Percentiles rank a stretch among this genome's conserved stretches.
Conservation (phyloP, 2,797 vertebrate species). For the Epinephelus coioides region DNA sequence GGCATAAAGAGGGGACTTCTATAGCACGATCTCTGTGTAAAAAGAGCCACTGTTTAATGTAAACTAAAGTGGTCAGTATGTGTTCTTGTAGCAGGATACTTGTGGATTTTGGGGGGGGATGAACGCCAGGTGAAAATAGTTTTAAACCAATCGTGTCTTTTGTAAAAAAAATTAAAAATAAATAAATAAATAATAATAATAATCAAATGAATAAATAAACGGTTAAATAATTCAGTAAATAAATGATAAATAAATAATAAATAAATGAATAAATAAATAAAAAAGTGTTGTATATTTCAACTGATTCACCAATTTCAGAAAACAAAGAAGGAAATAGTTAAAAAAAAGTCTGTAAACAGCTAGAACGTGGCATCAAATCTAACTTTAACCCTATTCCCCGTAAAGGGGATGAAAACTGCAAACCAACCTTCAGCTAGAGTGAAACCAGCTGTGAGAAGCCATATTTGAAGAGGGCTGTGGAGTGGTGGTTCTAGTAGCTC, state of each 20-base stretch:
- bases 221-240: too few species aligned
- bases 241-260: too few species aligned
- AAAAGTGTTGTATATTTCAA: background rate
- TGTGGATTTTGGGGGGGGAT: too few species aligned
- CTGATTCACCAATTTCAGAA: background rate
- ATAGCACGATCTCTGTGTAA: too few species aligned
- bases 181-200: too few species aligned
- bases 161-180: background rate
- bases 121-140: background rate
- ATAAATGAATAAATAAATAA: background rate
- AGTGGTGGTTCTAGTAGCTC: conserved; percentile 39
- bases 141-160: background rate
- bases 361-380: background rate
- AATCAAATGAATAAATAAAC: too few species aligned
- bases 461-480: conserved; percentile 39
- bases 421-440: background rate
- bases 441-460: conserved; percentile 31
- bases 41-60: too few species aligned
- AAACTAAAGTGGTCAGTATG: background rate
- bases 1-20: too few species aligned
- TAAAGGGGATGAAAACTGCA: background rate
- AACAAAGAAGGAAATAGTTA: background rate
- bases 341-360: background rate
- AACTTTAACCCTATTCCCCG: background rate
- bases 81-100: background rate